Evolutionary conservation across 2,888 invertebrate genomes (phyloP), one percentile per base, ranked within the genome.

Genomic region (Lingula anatina): DNA sequence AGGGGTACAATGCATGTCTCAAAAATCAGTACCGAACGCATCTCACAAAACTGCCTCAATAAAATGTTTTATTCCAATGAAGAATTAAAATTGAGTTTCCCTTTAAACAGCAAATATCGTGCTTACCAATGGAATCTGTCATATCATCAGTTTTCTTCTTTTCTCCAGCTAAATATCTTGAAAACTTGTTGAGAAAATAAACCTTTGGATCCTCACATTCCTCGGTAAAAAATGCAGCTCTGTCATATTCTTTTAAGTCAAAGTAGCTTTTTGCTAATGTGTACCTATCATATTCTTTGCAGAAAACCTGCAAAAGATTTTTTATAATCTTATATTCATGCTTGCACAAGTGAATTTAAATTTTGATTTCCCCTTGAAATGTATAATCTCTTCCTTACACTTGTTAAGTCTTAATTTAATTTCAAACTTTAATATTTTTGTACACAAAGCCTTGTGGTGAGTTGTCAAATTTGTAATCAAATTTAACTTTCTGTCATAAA

Each of bases 221-320:
- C 42, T 64, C 56, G 18, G 73, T 52, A 46, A 71, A 69, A 52
- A 65, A 61, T 9, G 75, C 76, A 35, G 78, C 77, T 47, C 82
- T 82, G 66, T 92, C 91, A 74, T 91, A 95, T 75, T 96, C 95
- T 62, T 89, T 87, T 40, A 88, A 81, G 77, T 94, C 91, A 71
- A 92, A 93, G 73, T 90, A 93, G 55, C 87, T 86, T 75, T 90
- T 91, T 0, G 90, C 89, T 58, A 93, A 74, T 37, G 83, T 81
- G 73, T 89, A 93, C 24, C 81, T 79, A 67, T 89, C 88, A 55
- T 82, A 81, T 62, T 89, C 88, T 49, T 85, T 83, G 28, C 64
- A 50, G 40, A 67, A 66, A 25, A 79, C 79, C 70, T 70, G 56
- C 3, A 60, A 57, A 35, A 31, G 38, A 43, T 46, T 40, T 3